phyloP scores from a whole-genome alignment of 1,140 invertebrate genomes.

The Geopemphigus sp. region DNA sequence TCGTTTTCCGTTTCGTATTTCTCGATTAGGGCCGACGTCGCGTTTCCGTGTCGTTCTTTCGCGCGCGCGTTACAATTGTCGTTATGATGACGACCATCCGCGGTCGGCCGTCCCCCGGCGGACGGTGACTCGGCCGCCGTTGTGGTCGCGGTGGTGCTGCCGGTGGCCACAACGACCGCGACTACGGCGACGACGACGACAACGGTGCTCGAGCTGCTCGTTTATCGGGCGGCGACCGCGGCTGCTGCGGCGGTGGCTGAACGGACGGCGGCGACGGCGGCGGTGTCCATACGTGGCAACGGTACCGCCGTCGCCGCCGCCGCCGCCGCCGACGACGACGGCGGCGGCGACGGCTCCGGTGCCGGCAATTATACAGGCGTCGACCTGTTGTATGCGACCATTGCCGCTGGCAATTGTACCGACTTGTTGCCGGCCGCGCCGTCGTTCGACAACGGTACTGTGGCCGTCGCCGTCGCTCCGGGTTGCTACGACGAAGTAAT shows the following conservation, averaged over 20 bases:
- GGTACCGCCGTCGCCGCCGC: constrained; percentile 9
- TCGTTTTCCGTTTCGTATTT: background rate
- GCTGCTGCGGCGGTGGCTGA: constrained; percentile 43
- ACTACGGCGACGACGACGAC: background rate
- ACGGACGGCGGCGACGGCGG: constrained; percentile 16
- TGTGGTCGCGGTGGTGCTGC: background rate
- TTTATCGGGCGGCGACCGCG: constrained; percentile 13
- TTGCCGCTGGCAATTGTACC: constrained; percentile 10
- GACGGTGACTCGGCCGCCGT: background rate
- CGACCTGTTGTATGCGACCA: background rate
- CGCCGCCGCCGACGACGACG: too few species aligned
- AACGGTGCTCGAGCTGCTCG: constrained; percentile 10
- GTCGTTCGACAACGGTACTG: constrained; percentile 4
- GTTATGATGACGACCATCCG: background rate
- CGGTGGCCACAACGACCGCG: background rate
- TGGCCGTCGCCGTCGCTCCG: too few species aligned
- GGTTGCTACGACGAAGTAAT: constrained; percentile 55
- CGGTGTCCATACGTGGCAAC: background rate
- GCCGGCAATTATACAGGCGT: constrained; percentile 8
- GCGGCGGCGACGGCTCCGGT: background rate
- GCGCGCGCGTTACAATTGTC: background rate
- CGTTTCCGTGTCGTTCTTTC: background rate
- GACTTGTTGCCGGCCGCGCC: background rate
- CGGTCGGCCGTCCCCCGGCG: background rate
- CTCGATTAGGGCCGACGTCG: background rate